Evolutionary conservation across 2,888 invertebrate genomes (phyloP).

Genomic region (Drosophila quinaria): DNA sequence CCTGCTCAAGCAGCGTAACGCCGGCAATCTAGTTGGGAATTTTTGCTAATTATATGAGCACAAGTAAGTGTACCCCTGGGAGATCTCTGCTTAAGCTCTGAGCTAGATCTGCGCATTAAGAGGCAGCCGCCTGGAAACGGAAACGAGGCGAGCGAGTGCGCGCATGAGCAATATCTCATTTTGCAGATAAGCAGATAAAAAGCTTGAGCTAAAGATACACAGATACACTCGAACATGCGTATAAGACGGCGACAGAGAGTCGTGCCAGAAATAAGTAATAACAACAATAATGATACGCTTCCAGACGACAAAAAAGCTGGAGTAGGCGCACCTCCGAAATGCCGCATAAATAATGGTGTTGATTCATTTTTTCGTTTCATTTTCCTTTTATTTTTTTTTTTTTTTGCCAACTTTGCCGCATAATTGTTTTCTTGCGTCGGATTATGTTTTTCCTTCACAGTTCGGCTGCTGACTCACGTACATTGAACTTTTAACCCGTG

Average conservation of each 20-base stretch:
- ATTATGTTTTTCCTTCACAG: slow-evolving; percentile 40
- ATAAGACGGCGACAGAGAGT: slow-evolving; percentile 25
- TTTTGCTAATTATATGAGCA: slow-evolving; percentile 47
- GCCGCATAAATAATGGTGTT: slow-evolving; percentile 67
- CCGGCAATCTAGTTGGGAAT: slow-evolving; percentile 34
- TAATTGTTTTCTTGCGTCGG: slow-evolving; percentile 65
- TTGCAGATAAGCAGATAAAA: slow-evolving; percentile 74
- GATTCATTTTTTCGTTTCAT: slow-evolving; percentile 18
- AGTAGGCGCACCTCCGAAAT: slow-evolving; percentile 62
- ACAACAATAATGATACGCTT: slow-evolving; percentile 44
- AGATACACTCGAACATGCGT: slow-evolving; percentile 19
- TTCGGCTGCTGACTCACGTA: slow-evolving; percentile 64
- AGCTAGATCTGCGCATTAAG: slow-evolving; percentile 50
- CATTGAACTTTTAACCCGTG: slow-evolving; percentile 75
- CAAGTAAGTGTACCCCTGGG: slow-evolving; percentile 26
- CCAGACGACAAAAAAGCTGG: slow-evolving; percentile 25
- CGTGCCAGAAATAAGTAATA: slow-evolving; percentile 44
- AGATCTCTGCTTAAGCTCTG: slow-evolving; percentile 41
- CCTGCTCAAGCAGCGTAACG: slow-evolving; percentile 54
- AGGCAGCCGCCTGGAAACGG: slow-evolving; percentile 66
- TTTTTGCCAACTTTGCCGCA: slow-evolving; percentile 61
- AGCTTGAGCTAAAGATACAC: slow-evolving; percentile 34
- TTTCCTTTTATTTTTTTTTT: slow-evolving; percentile 5
- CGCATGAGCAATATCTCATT: slow-evolving; percentile 76
- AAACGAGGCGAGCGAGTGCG: slow-evolving; percentile 57